These are phyloP conservation scores for Pseudococcus viburni DNA, from an alignment of 2,888 invertebrate species.

Conservation along the genomic window DNA sequence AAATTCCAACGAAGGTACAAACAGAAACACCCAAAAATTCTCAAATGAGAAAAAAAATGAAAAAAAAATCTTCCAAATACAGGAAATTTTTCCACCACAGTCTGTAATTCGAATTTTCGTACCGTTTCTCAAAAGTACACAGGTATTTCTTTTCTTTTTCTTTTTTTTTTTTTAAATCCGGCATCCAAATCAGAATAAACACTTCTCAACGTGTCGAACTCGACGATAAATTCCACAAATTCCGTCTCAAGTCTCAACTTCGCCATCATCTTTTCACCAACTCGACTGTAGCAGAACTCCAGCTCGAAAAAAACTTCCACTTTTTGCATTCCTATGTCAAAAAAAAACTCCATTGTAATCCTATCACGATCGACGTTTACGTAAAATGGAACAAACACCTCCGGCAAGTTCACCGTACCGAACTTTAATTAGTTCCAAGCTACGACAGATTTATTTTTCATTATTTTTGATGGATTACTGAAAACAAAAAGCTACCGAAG, in stretches of 20 bases:
- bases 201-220: no score
- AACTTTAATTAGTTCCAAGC: not conserved
- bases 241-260: not conserved
- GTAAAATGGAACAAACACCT: not conserved
- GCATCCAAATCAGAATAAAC: no score
- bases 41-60: no score
- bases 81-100: no score
- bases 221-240: no score
- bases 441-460: conserved; percentile 19
- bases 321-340: not conserved
- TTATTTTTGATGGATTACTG: conserved; percentile 2
- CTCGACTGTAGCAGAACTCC: not conserved
- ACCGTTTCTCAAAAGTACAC: no score
- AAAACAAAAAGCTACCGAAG: not conserved
- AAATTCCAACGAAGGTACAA: no score
- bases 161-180: no score
- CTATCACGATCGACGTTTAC: conserved; percentile 1
- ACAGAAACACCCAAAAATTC: no score
- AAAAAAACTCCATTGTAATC: not conserved
- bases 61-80: no score
- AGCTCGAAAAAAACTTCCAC: not conserved
- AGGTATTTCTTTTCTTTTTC: no score
- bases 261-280: not conserved
- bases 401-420: not conserved
- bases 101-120: no score